Percentiles rank a stretch among this genome's conserved stretches.
Evolutionary conservation across 64 coral and sea anemone species (phyloP).

Genomic region (Actinia equina): DNA sequence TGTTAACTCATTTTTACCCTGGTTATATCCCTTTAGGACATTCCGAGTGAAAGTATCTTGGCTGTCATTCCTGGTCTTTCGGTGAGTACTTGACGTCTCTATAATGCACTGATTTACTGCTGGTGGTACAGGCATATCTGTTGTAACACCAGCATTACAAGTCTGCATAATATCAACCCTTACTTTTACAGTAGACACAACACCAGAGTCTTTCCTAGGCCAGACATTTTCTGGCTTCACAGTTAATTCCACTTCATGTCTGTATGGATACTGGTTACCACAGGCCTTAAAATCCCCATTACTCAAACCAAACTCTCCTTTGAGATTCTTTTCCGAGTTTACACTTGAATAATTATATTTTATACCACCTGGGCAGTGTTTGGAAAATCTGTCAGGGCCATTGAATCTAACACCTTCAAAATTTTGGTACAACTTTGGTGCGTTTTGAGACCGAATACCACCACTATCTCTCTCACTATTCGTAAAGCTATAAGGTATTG

Average conservation of each 20-base stretch:
- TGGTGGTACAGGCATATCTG: background rate
- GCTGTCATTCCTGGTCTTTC: background rate
- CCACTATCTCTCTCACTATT: background rate
- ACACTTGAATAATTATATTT: background rate
- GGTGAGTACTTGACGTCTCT: background rate
- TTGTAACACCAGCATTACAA: background rate
- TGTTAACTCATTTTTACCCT: background rate
- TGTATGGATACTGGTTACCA: background rate
- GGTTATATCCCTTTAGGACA: background rate
- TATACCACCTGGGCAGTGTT: background rate
- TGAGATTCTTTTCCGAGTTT: background rate
- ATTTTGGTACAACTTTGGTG: background rate
- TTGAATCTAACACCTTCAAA: background rate
- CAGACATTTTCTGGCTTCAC: slow-evolving; percentile 17
- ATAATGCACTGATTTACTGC: background rate
- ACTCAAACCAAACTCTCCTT: background rate
- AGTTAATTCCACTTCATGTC: slow-evolving; percentile 12
- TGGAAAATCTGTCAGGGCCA: background rate
- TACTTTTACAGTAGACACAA: slow-evolving; percentile 23
- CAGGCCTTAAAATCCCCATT: background rate
- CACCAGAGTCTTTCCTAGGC: background rate
- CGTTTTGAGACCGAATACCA: background rate
- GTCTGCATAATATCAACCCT: slow-evolving; percentile 22
- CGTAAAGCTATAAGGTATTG: background rate
- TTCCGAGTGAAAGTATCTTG: background rate